A percentile compares a stretch with the other conserved stretches of the same genome.
Evolutionary conservation across 2,797 vertebrate genomes (phyloP).

Genomic region (Vultur gryphus): DNA sequence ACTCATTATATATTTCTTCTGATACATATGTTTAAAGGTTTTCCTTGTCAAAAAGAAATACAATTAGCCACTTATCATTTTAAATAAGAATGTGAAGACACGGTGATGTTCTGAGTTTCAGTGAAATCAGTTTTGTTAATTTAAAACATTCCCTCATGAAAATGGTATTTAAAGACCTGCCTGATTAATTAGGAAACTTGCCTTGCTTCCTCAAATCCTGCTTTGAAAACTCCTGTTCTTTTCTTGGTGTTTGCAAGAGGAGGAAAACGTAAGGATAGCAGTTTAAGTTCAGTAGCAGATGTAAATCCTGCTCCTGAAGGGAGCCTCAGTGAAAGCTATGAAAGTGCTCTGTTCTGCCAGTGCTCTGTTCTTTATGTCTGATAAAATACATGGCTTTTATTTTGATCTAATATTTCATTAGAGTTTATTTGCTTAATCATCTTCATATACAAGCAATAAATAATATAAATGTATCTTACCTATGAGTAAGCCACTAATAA

Average conservation of each 20-base stretch:
- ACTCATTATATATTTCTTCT: not conserved
- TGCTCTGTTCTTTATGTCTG: not conserved
- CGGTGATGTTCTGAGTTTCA: not conserved
- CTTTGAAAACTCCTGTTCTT: not conserved
- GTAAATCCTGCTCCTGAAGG: not conserved
- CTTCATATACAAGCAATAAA: not conserved
- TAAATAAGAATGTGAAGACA: not conserved
- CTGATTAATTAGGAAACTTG: not conserved
- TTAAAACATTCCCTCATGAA: not conserved
- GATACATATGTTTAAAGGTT: not conserved
- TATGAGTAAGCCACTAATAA: not conserved
- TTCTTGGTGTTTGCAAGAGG: not conserved
- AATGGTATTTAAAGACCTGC: not conserved
- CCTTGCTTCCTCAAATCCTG: not conserved
- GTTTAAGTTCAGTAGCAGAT: not conserved
- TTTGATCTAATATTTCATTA: not conserved
- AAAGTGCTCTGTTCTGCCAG: not conserved
- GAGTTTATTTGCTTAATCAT: not conserved
- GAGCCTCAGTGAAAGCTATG: not conserved
- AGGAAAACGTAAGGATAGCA: not conserved
- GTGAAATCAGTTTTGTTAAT: not conserved
- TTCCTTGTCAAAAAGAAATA: conserved; percentile 14
- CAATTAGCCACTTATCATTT: not conserved
- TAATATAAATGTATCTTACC: not conserved
- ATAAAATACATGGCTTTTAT: not conserved